A percentile compares a stretch with the other conserved stretches of the same genome.
These are phyloP conservation scores for Adineta ricciae DNA, from an alignment of 2,888 invertebrate genomes.

Conservation along the genomic window DNA sequence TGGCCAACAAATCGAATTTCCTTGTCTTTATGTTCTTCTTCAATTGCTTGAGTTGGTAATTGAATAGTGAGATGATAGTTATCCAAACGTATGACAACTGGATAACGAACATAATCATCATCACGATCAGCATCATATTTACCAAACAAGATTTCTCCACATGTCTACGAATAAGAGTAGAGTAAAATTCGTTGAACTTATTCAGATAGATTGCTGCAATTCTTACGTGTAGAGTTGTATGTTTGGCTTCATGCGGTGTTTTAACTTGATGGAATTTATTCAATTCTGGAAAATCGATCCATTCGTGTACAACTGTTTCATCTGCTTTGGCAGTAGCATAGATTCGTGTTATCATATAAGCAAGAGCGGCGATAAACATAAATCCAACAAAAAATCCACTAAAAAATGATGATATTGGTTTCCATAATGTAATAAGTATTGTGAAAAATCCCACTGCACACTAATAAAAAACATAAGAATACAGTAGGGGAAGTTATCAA, in stretches of 20 bases:
- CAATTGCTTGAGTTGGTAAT: neutral
- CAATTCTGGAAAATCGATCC: conserved; percentile 2
- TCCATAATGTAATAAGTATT: neutral
- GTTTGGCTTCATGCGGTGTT: neutral
- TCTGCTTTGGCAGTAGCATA: neutral
- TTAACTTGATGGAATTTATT: neutral
- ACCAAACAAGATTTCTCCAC: neutral
- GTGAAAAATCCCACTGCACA: neutral
- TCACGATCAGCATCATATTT: neutral
- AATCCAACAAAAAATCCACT: conserved; percentile 7
- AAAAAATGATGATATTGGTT: neutral
- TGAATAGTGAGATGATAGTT: neutral
- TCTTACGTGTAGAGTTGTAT: neutral
- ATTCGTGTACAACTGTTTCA: neutral
- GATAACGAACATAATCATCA: neutral
- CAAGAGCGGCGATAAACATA: neutral
- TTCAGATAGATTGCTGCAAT: neutral
- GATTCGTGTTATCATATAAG: neutral
- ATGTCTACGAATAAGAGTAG: neutral
- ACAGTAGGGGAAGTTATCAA: no score
- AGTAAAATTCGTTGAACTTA: no score
- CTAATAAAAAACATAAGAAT: neutral
- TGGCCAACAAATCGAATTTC: neutral
- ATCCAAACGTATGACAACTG: neutral
- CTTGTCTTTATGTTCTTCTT: neutral